These are phyloP conservation scores for Agriopis aurantiaria DNA, from an alignment of 2,888 invertebrate genomes.

Conservation along the genomic window DNA sequence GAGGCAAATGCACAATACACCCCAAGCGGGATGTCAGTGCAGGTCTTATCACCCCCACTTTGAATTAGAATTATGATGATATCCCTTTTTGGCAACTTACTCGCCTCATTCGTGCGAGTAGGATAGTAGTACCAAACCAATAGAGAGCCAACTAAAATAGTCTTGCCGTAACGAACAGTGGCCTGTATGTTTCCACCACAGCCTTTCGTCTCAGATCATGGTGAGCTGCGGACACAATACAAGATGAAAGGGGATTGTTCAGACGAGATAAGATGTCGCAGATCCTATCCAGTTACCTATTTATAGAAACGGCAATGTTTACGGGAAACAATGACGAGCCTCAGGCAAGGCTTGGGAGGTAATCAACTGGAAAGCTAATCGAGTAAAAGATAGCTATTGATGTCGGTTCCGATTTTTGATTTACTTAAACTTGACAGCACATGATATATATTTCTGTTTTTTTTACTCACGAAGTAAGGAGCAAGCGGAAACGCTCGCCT, in stretches of 20 bases:
- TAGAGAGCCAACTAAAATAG: background rate
- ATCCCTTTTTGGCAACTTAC: too few relatives aligned
- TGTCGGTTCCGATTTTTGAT: background rate
- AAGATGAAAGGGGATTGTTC: constrained; percentile 69
- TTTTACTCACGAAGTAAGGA: background rate
- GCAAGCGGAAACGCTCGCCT: too few relatives aligned
- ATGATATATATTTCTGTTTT: background rate
- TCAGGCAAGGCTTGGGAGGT: constrained; percentile 5
- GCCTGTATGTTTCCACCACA: constrained; percentile 41
- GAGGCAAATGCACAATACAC: too few relatives aligned
- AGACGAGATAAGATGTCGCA: constrained; percentile 51
- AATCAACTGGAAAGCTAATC: constrained; percentile 47
- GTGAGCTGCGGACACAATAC: constrained; percentile 65
- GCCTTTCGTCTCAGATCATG: constrained; percentile 60
- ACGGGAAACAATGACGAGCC: constrained; percentile 29
- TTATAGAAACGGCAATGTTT: constrained; percentile 39
- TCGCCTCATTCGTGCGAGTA: too few relatives aligned
- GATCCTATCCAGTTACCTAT: constrained; percentile 43
- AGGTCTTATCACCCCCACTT: too few relatives aligned
- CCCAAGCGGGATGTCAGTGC: too few relatives aligned
- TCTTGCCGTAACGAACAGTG: background rate
- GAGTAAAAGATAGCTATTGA: constrained; percentile 22
- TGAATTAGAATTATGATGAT: too few relatives aligned
- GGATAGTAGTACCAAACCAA: too few relatives aligned
- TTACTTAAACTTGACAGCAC: background rate